Conservation (phyloP, 2,888 invertebrate genomes). For the Drosophila borealis region DNA sequence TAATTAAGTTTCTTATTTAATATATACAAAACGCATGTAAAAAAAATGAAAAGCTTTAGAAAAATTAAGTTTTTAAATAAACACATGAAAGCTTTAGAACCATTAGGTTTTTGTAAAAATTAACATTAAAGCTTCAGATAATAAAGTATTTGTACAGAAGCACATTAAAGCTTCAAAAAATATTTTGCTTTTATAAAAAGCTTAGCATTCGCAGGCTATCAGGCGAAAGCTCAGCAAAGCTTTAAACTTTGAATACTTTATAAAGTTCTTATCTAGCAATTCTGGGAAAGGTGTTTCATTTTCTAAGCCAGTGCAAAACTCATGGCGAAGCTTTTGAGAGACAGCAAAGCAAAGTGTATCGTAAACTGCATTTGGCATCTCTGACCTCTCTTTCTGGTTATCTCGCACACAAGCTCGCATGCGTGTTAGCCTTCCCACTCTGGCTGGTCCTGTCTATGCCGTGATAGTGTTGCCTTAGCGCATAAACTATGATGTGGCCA, state of each 20-base stretch:
- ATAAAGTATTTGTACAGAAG: background rate
- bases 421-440: constrained; percentile 15
- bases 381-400: background rate
- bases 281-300: background rate
- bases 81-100: background rate
- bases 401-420: constrained; percentile 1
- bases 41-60: background rate
- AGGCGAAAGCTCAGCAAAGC: too few species aligned
- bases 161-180: background rate
- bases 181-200: too few species aligned
- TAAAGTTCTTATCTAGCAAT: too few species aligned
- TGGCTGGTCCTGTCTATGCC: constrained; percentile 35
- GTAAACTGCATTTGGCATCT: constrained; percentile 42
- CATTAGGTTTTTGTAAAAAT: background rate
- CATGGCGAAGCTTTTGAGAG: constrained; percentile 3
- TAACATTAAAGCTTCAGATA: background rate
- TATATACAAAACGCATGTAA: too few species aligned
- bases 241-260: too few species aligned
- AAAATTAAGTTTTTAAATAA: background rate
- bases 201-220: too few species aligned
- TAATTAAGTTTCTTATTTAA: too few species aligned
- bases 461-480: constrained; percentile 69
- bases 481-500: constrained; percentile 69
- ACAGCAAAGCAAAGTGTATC: constrained; percentile 32
- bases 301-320: constrained; percentile 4